These are phyloP conservation scores for Cecidostiba fungosa DNA, from an alignment of 2,888 invertebrate species.

Conservation along the genomic window DNA sequence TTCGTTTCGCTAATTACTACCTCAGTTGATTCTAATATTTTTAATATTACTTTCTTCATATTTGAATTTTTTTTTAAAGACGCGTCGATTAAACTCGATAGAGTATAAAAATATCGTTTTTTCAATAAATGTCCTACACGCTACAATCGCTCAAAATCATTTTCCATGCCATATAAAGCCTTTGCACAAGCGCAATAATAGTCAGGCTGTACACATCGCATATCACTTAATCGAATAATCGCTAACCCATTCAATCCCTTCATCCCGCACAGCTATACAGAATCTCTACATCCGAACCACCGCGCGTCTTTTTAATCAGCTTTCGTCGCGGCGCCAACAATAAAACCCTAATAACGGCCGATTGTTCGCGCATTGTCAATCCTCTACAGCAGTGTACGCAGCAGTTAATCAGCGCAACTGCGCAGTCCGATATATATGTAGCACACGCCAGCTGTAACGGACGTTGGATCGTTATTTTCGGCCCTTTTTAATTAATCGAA, in stretches of 20 bases:
- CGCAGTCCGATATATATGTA: background rate
- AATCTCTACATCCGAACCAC: background rate
- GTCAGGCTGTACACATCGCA: background rate
- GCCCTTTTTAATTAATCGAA: constrained; percentile 15
- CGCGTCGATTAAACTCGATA: no score
- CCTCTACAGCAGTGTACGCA: background rate
- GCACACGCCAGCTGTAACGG: background rate
- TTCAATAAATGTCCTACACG: no score
- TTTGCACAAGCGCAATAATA: background rate
- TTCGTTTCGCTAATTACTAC: no score
- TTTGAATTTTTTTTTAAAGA: no score
- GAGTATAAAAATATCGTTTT: no score
- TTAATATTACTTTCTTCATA: no score
- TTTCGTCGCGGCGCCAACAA: background rate
- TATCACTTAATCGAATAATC: background rate
- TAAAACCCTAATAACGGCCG: background rate
- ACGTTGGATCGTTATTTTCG: constrained; percentile 12
- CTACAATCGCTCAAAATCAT: no score
- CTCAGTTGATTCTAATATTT: no score
- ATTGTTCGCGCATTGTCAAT: constrained; percentile 9
- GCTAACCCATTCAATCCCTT: background rate
- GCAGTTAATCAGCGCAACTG: constrained; percentile 8
- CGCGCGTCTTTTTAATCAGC: constrained; percentile 11
- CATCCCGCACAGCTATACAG: background rate
- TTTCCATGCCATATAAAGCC: background rate